A percentile compares a stretch with the other conserved stretches of the same genome.
These are phyloP conservation scores for Furcifer pardalis DNA, from an alignment of 2,797 vertebrate genomes.

Conservation along the genomic window DNA sequence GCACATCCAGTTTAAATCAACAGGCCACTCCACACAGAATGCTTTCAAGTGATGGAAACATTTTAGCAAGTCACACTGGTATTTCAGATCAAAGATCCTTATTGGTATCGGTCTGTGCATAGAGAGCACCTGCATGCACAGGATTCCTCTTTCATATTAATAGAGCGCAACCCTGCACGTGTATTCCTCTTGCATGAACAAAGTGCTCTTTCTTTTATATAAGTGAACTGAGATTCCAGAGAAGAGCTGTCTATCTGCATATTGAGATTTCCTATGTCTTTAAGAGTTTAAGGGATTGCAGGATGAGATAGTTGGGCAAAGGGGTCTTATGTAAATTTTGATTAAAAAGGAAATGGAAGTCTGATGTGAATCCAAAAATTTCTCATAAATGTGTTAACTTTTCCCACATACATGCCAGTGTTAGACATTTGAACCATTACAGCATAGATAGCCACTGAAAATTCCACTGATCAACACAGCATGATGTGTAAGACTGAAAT, in stretches of 20 bases:
- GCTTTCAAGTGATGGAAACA: not conserved
- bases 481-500: not conserved
- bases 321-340: not conserved
- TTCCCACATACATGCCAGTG: not conserved
- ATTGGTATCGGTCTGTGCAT: not conserved
- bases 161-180: not conserved
- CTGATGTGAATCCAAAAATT: not conserved
- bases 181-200: not conserved
- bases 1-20: not conserved
- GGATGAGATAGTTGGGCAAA: not conserved
- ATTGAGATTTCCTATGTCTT: slow-evolving; percentile 25
- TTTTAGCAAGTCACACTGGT: not conserved
- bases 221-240: not conserved
- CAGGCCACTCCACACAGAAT: not conserved
- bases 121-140: not conserved
- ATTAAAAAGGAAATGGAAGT: not conserved
- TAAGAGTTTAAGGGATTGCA: not conserved
- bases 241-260: rapidly evolving
- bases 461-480: not conserved
- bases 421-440: not conserved
- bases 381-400: not conserved
- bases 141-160: not conserved
- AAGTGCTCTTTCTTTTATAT: not conserved
- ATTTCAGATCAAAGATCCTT: not conserved
- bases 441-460: not conserved